Base-by-base conservation (phyloP, 2,113 vertebrate species). In the Brachypteracias leptosomus region DNA sequence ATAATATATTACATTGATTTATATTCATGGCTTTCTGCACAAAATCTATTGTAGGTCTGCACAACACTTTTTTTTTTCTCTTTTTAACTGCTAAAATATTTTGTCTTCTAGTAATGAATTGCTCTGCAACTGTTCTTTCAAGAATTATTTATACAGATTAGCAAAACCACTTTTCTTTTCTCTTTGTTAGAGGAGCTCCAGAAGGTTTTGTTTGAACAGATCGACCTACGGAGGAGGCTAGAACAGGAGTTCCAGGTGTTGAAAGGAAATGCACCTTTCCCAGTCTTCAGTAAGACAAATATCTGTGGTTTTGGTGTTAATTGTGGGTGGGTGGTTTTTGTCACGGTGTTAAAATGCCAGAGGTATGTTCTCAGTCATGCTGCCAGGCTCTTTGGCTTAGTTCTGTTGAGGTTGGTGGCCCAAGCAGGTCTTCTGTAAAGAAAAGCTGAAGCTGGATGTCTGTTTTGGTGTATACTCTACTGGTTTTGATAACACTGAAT, bases 141-240 rank as follows among this genome's bases (percentile, higher is more conserved):
- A 97, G 97, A 97, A 97, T 97, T 97, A 96, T 97, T 98, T 97
- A 93, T 96, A 97, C 96, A 95, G 96, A 97, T 97, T 97, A 97
- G 93, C 95, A 96, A 97, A 97, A 91, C 71, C 73, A 71, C 76
- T 97, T 95, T 83, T 93, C 88, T 96, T 59, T 96, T 90, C 84
- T 92, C 88, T 95, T 94, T 97, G 92, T 93, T 98, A 99, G 99
- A 99, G 97, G 99, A 99, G 88, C 99, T 99, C 88, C 99, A 99
- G 98, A 99, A 99, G 98, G 99, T 99, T 97, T 98, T 99, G 77
- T 98, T 99, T 92, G 99, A 99, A 94, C 99, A 99, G 97, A 99
- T 99, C 1, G 99, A 99, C 97, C 98, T 99, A 91, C 98, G 99
- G 88, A 98, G 99, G 96, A 98, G 99, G 94, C 98, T 99, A 86